Percentiles rank a stretch among this genome's conserved stretches.
Evolutionary conservation across 2,113 vertebrate genomes (phyloP).

Genomic region (Ciconia maguari): DNA sequence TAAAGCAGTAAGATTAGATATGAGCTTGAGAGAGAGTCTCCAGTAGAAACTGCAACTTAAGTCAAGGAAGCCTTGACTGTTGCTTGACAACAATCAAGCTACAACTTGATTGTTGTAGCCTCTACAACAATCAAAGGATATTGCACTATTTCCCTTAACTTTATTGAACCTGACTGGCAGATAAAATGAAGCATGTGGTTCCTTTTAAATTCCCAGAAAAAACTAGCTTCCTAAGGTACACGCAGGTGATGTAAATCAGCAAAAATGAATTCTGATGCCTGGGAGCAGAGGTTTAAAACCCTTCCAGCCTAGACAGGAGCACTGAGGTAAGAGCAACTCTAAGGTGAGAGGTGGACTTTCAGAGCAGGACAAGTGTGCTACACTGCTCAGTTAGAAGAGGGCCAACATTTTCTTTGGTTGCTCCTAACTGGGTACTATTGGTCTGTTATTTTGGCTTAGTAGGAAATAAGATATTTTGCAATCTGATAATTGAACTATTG

Average conservation of each 20-base stretch:
- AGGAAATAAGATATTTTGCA: not conserved
- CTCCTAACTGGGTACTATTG: not conserved
- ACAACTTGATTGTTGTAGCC: too few species aligned
- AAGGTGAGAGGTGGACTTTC: not conserved
- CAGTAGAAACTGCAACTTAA: not conserved
- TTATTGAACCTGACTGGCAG: not conserved
- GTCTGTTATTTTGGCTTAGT: not conserved
- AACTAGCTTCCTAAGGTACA: not conserved
- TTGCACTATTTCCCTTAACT: not conserved
- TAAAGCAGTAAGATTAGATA: not conserved
- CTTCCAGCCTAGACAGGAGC: not conserved
- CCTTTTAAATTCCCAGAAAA: not conserved
- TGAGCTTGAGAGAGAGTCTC: not conserved
- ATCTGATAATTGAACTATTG: not conserved
- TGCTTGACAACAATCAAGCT: too few species aligned
- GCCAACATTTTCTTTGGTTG: not conserved
- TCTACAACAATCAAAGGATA: not conserved
- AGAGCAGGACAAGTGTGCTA: not conserved
- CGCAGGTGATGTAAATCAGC: not conserved
- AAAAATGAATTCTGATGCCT: not conserved
- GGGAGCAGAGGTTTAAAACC: not conserved
- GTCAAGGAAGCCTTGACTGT: not conserved
- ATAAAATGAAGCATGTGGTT: constrained; percentile 1
- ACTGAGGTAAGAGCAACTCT: not conserved
- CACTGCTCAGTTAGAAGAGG: not conserved